phyloP scores from a whole-genome alignment of 2,888 invertebrate genomes.

The Zeuzera pyrina region DNA sequence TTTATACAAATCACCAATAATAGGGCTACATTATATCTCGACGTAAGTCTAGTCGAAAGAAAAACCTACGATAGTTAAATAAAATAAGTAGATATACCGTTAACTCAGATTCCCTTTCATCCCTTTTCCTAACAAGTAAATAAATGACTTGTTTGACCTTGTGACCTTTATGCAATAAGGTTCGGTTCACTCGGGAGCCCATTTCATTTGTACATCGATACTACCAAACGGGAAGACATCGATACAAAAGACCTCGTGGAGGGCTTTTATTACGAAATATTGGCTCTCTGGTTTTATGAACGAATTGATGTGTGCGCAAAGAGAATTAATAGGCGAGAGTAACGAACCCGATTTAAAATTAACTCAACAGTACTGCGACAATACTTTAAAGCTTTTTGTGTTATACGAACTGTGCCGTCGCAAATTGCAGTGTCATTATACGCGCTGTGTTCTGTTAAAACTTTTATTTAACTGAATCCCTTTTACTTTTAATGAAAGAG shows the following conservation, averaged over 20 bases:
- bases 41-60: no score
- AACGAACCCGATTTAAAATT: conserved; percentile 4
- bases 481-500: no score
- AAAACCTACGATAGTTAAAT: no score
- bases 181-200: neutral
- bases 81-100: no score
- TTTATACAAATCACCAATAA: no score
- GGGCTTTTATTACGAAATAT: conserved; percentile 21
- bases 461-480: no score
- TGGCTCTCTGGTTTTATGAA: conserved; percentile 18
- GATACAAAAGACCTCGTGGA: conserved; percentile 20
- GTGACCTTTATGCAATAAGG: conserved; percentile 6
- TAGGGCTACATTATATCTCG: no score
- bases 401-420: conserved; percentile 9
- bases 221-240: conserved; percentile 11
- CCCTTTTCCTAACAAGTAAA: conserved; percentile 16
- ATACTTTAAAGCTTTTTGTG: conserved; percentile 1
- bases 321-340: conserved; percentile 21
- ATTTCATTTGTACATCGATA: conserved; percentile 13
- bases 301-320: conserved; percentile 26
- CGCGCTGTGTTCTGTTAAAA: conserved; percentile 6
- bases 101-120: conserved; percentile 11
- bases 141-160: conserved; percentile 19
- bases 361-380: neutral
- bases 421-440: conserved; percentile 14